Conservation (phyloP, 2,113 vertebrate species). For the Leptocoma aspasia region DNA sequence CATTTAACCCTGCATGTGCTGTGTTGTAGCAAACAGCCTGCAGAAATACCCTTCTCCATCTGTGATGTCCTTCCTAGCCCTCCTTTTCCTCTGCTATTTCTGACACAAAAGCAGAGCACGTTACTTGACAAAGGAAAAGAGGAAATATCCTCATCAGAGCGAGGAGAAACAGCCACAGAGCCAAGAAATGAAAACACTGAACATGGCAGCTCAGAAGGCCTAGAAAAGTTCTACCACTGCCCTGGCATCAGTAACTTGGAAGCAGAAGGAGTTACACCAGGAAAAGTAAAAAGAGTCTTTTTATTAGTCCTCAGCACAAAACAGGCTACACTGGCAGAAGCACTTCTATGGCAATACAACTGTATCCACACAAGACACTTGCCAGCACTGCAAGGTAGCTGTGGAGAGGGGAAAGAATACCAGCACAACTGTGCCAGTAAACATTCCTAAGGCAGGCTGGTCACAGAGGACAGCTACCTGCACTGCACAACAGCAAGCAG, state of each 20-base stretch:
- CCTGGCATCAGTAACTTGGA: neutral
- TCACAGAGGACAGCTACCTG: neutral
- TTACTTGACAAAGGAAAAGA: neutral
- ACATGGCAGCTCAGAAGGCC: neutral
- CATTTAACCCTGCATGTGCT: neutral
- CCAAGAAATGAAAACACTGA: neutral
- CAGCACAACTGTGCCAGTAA: neutral
- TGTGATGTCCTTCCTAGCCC: neutral
- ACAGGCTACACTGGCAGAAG: neutral
- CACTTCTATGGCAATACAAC: slow-evolving; percentile 28
- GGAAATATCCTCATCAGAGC: neutral
- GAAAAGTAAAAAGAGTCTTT: slow-evolving; percentile 14
- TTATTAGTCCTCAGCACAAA: slow-evolving; percentile 13
- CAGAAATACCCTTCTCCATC: neutral
- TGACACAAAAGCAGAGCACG: neutral
- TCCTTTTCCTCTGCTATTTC: neutral
- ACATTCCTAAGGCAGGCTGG: neutral
- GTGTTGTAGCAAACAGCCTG: neutral
- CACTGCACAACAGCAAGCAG: neutral
- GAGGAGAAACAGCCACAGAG: neutral
- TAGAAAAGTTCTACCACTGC: neutral
- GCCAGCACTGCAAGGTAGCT: slow-evolving; percentile 22
- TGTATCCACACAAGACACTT: neutral
- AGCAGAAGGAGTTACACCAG: neutral
- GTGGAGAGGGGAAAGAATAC: neutral